Evolutionary conservation across 2,113 vertebrate genomes (phyloP), one percentile per base, ranked within the genome.

Genomic region (Eulemur macaco): DNA sequence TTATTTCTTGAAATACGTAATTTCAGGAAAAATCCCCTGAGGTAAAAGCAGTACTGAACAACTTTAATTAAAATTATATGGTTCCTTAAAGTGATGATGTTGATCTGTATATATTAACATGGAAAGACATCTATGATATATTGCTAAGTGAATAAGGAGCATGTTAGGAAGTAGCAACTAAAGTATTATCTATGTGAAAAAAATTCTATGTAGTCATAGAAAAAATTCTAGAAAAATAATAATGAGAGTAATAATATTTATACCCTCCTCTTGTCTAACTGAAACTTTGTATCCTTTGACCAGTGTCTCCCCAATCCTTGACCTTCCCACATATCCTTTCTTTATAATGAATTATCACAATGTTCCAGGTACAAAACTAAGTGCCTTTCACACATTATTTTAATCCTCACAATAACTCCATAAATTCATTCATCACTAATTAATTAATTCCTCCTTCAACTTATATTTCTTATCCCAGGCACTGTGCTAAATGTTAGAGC

Each of bases 381-480:
- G 12, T 45, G 34, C 23, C 71, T 85, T 85, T 90, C 68, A 91
- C 8, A 88, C n/a, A 85, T 87, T 83, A 64, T 83, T 91, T 87
- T 93, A 96, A 94, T 77, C 8, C 42, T 60, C 23, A 97, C 39
- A 71, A 37, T 78, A 86, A 85, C n/a, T 50, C n/a, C 54, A 66
- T 66, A 21, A 81, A 81, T 60, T 39, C 11, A 82, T 60, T 76
- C 6, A 76, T 45, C 15, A 52, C 80, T 84, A 42, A 84, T 84
- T 91, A 89, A 80, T 69, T 78, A 42, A 52, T 54, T 63, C 34
- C 80, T 60, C 15, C 23, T 82, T 92, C 14, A 92, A 47, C 12
- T 42, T 85, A 50, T 45, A 54, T 15, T 78, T 63, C 47, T 90
- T 94, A 58, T 88, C 34, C 56, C 29, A 94, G 45, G 37, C 12